Base-by-base conservation (phyloP, 92 coral and sea anemone species). In the Actinernus sp. region DNA sequence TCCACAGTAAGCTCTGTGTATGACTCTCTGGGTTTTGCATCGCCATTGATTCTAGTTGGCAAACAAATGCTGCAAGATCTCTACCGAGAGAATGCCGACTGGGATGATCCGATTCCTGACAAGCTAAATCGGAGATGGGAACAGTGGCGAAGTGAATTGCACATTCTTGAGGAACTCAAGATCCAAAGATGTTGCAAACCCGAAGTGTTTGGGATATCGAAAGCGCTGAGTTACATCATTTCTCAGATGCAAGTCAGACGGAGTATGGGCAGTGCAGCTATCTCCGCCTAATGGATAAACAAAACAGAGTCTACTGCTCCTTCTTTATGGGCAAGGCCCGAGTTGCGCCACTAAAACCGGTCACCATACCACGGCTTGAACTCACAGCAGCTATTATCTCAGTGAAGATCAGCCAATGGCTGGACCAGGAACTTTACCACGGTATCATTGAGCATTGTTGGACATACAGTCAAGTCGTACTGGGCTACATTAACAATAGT, bases 111-210 rank as follows among this genome's bases (percentile, higher is more conserved):
- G n/a, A n/a, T n/a, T n/a, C 73, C 73, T 4, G 61, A 65, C 18
- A 25, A 34, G 22, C 27, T 68, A 13, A 33, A 24, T 10, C 17
- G 54, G 0, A 40, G 49, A 22, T 68, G 65, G 76, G 51, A 68
- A 56, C 49, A n/a, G 16, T 63, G 74, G 74, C 36, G 75, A 49
- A 31, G 21, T 18, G 63, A 49, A 22, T 45, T 64, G 20, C 39
- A 16, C 38, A 37, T 0, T 21, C 43, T 63, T 10, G 55, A 61
- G 16, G 9, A 40, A 8, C 1, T 61, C n/a, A 25, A 37, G 28
- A 50, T 73, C 28, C 55, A 46, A 2, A 22, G 85, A 47, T 69
- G 78, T 39, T 68, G 33, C 63, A 78, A 78, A 38, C 85, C 85
- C 39, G 49, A 48, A 14, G 79, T 49, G 22, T 78, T 69, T 44